Percentiles rank a stretch among this genome's conserved stretches.
Evolutionary conservation across 2,888 invertebrate genomes (phyloP).

Genomic region (Germaria angustata): DNA sequence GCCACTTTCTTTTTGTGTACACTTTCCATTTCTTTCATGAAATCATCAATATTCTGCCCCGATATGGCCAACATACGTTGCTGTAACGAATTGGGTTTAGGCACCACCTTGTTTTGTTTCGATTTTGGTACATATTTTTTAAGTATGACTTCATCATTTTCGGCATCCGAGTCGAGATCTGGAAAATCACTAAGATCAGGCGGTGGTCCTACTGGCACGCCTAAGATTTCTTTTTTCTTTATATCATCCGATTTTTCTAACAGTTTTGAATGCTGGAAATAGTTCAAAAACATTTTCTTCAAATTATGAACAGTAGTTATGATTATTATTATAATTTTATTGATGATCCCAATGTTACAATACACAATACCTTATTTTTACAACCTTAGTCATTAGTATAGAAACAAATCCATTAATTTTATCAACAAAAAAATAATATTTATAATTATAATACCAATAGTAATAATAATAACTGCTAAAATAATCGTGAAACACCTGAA

Average conservation of each 20-base stretch:
- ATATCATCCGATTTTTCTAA: conserved; percentile 73
- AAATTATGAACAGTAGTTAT: no score
- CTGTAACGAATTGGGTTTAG: conserved; percentile 88
- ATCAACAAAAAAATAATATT: no score
- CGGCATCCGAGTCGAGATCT: conserved; percentile 81
- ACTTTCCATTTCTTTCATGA: conserved; percentile 95
- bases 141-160: conserved; percentile 76
- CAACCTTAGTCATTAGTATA: no score
- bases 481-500: no score
- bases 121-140: conserved; percentile 69
- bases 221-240: conserved; percentile 86
- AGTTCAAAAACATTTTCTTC: background rate
- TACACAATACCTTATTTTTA: no score
- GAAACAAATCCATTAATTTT: no score
- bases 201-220: conserved; percentile 92
- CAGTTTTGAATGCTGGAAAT: conserved; percentile 64
- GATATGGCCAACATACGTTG: conserved; percentile 93
- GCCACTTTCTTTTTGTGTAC: conserved; percentile 88
- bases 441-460: no score
- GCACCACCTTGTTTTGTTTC: conserved; percentile 73
- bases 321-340: no score
- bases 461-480: no score
- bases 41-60: conserved; percentile 94
- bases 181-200: conserved; percentile 86
- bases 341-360: no score